Evolutionary conservation across 2,113 vertebrate genomes (phyloP), one percentile per base, ranked within the genome.

Genomic region (Pithys albifrons): DNA sequence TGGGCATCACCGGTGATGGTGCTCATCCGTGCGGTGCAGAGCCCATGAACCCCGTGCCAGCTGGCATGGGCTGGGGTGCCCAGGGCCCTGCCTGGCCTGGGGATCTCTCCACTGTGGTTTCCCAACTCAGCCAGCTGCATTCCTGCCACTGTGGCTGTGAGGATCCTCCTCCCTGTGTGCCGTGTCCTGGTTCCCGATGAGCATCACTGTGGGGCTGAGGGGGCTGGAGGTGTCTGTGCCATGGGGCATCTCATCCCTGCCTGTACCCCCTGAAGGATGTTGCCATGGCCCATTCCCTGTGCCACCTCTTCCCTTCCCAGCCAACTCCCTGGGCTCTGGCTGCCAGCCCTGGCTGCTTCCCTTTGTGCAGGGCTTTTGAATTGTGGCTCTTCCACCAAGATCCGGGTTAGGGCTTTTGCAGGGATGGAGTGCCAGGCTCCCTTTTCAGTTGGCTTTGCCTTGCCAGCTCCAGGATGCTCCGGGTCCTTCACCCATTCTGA

Each of bases 121-220:
- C 35, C 6, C 1, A 1, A 1, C 54, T 45, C n/a, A 5, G 27
- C 0, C 1, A 3, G 54, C 45, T 88, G 66, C 0, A 0, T 6
- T 76, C 19, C 55, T n/a, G 48, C 35, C 0, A 6, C 20, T 52
- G 39, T 39, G 64, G 22, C 37, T 0, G 0, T 13, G 69, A 23
- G 52, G 10, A 54, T 14, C 43, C 80, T 33, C 6, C 52, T 79
- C 7, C 46, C 31, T 0, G 0, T 19, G 65, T 52, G 80, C 64
- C 1, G 0, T 14, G 54, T 65, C 54, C 71, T 8, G 7, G 67
- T 41, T 87, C 25, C 74, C 3, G 29, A 15, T 46, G 73, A 55
- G 18, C 49, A 25, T 22, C 1, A 1, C 54, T 27, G 54, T 0
- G 1, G 52, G 57, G 43, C 43, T 0, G 3, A 80, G 24, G 31